Evolutionary conservation across 2,888 invertebrate genomes (phyloP), one percentile per base, ranked within the genome.

Genomic region (Argyresthia goedartella): DNA sequence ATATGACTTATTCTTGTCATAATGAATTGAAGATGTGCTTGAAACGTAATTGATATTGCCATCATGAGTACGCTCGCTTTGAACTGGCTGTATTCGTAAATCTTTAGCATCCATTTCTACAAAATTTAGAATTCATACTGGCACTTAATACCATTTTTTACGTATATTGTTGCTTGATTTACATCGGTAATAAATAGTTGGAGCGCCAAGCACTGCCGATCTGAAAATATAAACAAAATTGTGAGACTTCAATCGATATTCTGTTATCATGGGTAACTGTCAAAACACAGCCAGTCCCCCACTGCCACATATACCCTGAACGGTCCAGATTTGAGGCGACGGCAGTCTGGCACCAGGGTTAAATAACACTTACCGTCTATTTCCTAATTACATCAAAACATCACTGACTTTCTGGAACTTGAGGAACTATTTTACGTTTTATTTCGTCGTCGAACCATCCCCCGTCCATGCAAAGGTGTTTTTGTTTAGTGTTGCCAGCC

Each of bases 101-200:
- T 85, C 84, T 69, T 85, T 84, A 86, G 74, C 76, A 71, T 85
- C 80, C 86, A 86, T 86, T 70, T 69, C 75, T 73, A 66, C 61
- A 59, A 62, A 64, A 59, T 62, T 57, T 64, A 63, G 60, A 63
- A 64, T 63, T 60, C 68, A 71, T 71, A 63, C 63, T 69, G 60
- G 62, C 63, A 66, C 60, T 65, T 65, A 60, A 64, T 62, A 69
- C 55, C 84, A 84, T 84, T 70, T 76, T 81, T 72, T 58, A 56
- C 52, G 54, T 55, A 53, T 55, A 51, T 58, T 55, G 36, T 10
- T 56, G 53, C 15, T 11, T 15, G 39, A 36, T 16, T 34, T 15
- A 16, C 16, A 13, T 44, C 10, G 15, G n/a, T 15, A 1, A 15
- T 25, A 47, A 47, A 33, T 34, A 47, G 47, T 33, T 6, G 8